Evolutionary conservation across 2,113 vertebrate species (phyloP).

Genomic region (Cynoglossus semilaevis): DNA sequence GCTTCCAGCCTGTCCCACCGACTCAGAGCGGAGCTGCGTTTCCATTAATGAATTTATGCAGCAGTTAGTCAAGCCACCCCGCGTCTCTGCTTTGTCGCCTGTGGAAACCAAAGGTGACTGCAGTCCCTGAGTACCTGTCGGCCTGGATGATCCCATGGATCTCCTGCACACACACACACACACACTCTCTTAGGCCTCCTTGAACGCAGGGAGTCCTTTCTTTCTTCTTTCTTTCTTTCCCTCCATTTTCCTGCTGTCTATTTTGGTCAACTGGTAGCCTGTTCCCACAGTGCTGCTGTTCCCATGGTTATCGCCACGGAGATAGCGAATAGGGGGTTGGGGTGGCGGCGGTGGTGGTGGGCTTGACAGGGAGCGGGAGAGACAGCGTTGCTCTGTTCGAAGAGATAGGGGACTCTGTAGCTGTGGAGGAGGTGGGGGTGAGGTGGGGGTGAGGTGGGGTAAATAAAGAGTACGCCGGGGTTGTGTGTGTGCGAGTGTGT

Average conservation of each 20-base stretch:
- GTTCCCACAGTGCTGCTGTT: conserved; percentile 82
- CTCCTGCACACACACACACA: conserved; percentile 37
- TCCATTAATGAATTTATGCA: conserved; percentile 45
- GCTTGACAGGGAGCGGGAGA: conserved; percentile 73
- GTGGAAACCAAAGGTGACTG: conserved; percentile 56
- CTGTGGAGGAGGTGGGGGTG: conserved; percentile 45
- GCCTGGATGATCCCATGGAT: conserved; percentile 65
- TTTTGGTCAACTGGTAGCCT: conserved; percentile 78
- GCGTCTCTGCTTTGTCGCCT: conserved; percentile 41
- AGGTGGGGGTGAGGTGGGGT: conserved; percentile 1
- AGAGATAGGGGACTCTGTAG: conserved; percentile 74
- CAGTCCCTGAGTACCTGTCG: conserved; percentile 71
- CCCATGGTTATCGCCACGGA: conserved; percentile 81
- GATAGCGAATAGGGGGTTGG: conserved; percentile 69
- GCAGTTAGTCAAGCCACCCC: conserved; percentile 39
- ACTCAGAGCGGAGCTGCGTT: conserved; percentile 30
- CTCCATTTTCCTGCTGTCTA: conserved; percentile 76
- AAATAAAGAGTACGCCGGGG: conserved; percentile 49
- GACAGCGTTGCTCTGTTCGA: conserved; percentile 76
- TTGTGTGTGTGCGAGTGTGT: conserved; percentile 55
- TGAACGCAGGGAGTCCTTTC: conserved; percentile 62
- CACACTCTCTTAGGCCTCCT: conserved; percentile 43
- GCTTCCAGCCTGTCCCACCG: conserved; percentile 26
- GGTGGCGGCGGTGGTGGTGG: conserved; percentile 40
- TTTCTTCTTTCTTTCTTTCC: conserved; percentile 66